phyloP scores from a whole-genome alignment of 2,113 vertebrate species.

The Rhadina sibilatrix region DNA sequence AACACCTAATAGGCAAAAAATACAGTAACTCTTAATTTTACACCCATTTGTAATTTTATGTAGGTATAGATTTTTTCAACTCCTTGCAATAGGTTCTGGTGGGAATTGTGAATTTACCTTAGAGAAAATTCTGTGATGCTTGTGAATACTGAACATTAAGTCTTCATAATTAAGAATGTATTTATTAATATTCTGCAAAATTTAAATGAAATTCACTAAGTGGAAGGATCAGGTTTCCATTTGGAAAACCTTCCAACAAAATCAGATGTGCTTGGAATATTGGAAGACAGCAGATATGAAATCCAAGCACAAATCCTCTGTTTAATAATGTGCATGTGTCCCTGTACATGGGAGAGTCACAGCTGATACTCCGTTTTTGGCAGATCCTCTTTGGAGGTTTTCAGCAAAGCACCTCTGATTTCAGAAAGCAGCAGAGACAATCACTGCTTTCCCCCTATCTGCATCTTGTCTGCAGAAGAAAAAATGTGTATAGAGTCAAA shows the following conservation, averaged over 20 bases:
- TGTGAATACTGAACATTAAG: not conserved
- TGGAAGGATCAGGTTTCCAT: not conserved
- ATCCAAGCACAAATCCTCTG: not conserved
- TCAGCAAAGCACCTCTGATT: not conserved
- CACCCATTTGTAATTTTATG: not conserved
- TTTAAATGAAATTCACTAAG: not conserved
- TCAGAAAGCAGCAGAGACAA: not conserved
- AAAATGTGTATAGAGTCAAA: fast-evolving
- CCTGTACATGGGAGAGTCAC: not conserved
- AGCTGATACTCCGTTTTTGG: not conserved
- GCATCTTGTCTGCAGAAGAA: not conserved
- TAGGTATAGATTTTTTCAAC: not conserved
- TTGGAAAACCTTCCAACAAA: constrained; percentile 10
- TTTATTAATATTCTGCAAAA: not conserved
- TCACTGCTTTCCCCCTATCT: not conserved
- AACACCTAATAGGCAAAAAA: not conserved
- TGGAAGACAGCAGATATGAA: not conserved
- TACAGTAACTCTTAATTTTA: not conserved
- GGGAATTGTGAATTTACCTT: not conserved
- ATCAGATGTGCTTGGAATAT: not conserved
- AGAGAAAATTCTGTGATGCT: not conserved
- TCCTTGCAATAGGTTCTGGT: not conserved
- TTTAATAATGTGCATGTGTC: not conserved
- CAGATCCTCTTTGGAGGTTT: not conserved
- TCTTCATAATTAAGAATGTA: not conserved